Evolutionary conservation across 2,797 vertebrate species (phyloP), one percentile per base, ranked within the genome.

Genomic region (Arnoldichthys spilopterus): DNA sequence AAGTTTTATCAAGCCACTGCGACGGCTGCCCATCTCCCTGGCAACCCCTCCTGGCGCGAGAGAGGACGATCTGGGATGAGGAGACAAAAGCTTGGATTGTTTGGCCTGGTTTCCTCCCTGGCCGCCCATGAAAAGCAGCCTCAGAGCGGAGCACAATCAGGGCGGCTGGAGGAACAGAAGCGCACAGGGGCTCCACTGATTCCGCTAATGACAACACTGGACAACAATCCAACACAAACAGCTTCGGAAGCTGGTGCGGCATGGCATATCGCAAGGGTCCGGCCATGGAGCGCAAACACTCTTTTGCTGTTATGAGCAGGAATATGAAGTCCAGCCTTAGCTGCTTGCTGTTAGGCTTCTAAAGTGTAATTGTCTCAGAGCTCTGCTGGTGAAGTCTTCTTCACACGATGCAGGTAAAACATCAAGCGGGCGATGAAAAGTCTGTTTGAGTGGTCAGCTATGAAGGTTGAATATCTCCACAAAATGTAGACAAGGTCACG

Each of bases 41-140:
- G 88, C 56, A 86, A 91, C 88, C 84, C 86, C 86, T 89, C 86
- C 85, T 85, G 74, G 79, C 82, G 74, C 81, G 75, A 53, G 64
- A 69, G 78, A 84, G 83, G 89, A 80, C 81, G 87, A 89, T 89
- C 85, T 64, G 82, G 84, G 83, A 80, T 81, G 82, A 84, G 26
- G 53, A 83, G 86, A 93, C 91, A 94, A 93, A 90, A 91, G 88
- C 82, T 49, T 30, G 61, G 68, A 90, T 94, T 94, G 91, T 93
- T 89, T 89, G 88, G 85, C 77, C 75, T 85, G 73, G 88, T 91
- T 90, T 92, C 89, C 90, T 90, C 85, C 77, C 85, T 88, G 88
- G 86, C 86, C 85, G 85, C 87, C 88, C 79, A 90, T 91, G 91
- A 93, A 92, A 92, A 92, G 87, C 84, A 58, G 86, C 75, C 88